Percentiles rank a stretch among this genome's conserved stretches.
Evolutionary conservation across 2,797 vertebrate genomes (phyloP).

Genomic region (Chrosomus eos): DNA sequence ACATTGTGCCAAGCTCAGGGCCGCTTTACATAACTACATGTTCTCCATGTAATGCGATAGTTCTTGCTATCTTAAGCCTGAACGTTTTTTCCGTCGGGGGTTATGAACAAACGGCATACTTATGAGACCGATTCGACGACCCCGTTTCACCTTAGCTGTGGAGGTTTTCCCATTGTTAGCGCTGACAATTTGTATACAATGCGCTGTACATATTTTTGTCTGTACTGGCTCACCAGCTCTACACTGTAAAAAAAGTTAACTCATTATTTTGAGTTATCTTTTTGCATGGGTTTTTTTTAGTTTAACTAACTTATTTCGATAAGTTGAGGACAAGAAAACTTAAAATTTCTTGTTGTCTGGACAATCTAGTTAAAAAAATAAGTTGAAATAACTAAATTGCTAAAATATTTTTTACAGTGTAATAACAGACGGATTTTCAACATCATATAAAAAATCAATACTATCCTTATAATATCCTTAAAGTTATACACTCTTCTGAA

Average conservation of each 20-base stretch:
- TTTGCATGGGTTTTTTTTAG: no score
- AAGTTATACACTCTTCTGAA: background rate
- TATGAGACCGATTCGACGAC: background rate
- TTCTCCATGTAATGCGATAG: slow-evolving; percentile 56
- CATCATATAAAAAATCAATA: background rate
- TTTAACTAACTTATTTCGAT: no score
- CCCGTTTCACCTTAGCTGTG: background rate
- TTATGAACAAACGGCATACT: slow-evolving; percentile 19
- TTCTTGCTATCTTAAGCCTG: slow-evolving; percentile 53
- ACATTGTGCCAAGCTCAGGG: slow-evolving; percentile 52
- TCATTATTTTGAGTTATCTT: no score
- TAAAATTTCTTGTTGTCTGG: no score
- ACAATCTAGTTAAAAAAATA: no score
- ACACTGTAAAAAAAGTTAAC: no score
- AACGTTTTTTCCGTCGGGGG: slow-evolving; percentile 45
- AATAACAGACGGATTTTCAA: background rate
- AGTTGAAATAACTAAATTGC: no score
- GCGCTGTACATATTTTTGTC: background rate
- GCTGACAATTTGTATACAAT: background rate
- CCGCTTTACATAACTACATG: slow-evolving; percentile 17
- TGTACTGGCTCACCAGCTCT: background rate
- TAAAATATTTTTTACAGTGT: no score
- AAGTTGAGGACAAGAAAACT: no score
- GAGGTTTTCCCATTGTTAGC: background rate
- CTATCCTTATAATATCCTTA: background rate